phyloP scores from a whole-genome alignment of 2,797 vertebrate species.

The Pipistrellus nathusii region DNA sequence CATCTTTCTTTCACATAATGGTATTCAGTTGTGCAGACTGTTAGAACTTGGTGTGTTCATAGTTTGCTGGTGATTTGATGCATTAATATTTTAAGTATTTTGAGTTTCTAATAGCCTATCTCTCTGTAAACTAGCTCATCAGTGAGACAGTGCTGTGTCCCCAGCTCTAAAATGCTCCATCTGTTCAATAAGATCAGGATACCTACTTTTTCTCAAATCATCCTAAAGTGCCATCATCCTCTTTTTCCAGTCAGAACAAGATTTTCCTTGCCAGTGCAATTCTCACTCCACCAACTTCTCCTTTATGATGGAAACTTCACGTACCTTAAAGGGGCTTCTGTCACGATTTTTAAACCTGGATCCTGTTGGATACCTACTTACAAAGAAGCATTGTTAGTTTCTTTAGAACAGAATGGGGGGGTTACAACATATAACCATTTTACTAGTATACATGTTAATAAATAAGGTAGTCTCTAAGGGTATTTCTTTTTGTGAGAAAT shows the following conservation, averaged over 20 bases:
- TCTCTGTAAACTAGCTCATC: not conserved
- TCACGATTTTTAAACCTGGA: not conserved
- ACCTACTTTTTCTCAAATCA: not conserved
- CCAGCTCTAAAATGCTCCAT: not conserved
- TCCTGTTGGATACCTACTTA: not conserved
- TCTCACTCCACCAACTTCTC: not conserved
- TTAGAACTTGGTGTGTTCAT: not conserved
- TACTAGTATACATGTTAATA: not conserved
- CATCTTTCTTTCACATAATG: not conserved
- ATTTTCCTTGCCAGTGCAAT: not conserved
- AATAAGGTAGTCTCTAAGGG: not conserved
- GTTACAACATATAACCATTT: not conserved
- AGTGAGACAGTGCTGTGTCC: not conserved
- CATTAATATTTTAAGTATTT: not conserved
- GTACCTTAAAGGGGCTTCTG: not conserved
- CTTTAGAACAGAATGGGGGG: not conserved
- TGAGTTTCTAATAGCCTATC: not conserved
- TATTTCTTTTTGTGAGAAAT: slow-evolving; percentile 20
- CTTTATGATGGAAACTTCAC: not conserved
- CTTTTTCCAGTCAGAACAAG: not conserved
- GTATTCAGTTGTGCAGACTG: not conserved
- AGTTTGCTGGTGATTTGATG: not conserved
- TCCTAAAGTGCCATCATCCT: not conserved
- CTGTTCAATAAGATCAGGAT: not conserved
- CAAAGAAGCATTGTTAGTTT: not conserved